phyloP scores from a whole-genome alignment of 2,797 vertebrate species.

The Scomberomorus guttatus region DNA sequence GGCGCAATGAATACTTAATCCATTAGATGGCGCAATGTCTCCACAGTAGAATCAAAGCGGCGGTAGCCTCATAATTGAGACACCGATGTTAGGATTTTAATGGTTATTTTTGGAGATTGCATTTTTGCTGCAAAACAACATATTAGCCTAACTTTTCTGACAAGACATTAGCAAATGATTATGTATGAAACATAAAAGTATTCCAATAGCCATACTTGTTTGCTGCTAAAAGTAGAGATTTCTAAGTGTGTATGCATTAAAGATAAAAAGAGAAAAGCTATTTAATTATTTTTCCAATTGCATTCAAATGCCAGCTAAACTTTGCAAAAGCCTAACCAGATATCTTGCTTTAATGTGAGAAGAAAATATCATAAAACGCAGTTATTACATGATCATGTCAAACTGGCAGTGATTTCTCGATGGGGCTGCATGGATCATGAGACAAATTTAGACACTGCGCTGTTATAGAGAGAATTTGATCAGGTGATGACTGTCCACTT shows the following conservation, averaged over 20 bases:
- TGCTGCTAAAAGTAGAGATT: neutral
- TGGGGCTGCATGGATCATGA: slow-evolving; percentile 17
- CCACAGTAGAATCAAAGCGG: slow-evolving; percentile 7
- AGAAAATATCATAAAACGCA: neutral
- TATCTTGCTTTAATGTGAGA: neutral
- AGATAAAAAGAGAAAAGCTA: neutral
- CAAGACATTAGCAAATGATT: neutral
- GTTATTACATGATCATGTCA: neutral
- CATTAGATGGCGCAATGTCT: slow-evolving; percentile 70
- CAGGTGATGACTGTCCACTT: slow-evolving; percentile 77
- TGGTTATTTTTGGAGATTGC: neutral
- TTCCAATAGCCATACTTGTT: neutral
- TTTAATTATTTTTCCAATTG: neutral
- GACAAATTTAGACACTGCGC: slow-evolving; percentile 46
- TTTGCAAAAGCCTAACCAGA: neutral
- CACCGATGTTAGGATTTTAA: neutral
- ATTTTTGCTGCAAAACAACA: slow-evolving; percentile 5
- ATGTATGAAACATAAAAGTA: neutral
- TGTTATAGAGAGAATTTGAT: slow-evolving; percentile 50
- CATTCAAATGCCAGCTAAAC: neutral
- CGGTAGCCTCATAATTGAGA: neutral
- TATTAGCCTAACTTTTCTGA: neutral
- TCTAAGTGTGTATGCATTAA: neutral
- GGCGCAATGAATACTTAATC: slow-evolving; percentile 29
- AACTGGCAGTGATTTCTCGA: slow-evolving; percentile 15